These are phyloP conservation scores for Apostichopus japonicus DNA, from an alignment of 35 echinoderm and acorn worm species.

Conservation along the genomic window DNA sequence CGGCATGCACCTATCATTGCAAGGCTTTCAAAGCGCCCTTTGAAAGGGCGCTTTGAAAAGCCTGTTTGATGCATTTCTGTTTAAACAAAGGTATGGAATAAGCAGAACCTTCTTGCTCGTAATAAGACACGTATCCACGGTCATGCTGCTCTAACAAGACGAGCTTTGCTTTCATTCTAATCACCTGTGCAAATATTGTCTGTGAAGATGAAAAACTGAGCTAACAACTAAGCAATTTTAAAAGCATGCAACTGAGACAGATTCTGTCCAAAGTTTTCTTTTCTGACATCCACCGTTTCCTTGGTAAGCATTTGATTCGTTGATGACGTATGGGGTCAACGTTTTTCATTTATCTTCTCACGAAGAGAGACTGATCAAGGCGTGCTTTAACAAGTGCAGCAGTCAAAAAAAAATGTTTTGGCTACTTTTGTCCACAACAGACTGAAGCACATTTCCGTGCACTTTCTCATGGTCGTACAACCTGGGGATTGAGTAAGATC, in stretches of 20 bases:
- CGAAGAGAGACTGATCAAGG: background rate
- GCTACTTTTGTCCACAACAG: background rate
- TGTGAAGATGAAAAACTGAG: background rate
- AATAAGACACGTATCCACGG: background rate
- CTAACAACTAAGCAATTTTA: conserved; percentile 2
- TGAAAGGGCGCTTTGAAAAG: background rate
- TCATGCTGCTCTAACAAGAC: background rate
- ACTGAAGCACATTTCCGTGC: background rate
- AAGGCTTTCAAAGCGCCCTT: background rate
- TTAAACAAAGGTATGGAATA: background rate
- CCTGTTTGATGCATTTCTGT: background rate
- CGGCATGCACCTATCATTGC: background rate
- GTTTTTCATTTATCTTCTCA: background rate
- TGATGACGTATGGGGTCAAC: background rate
- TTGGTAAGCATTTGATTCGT: background rate
- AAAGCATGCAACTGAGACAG: background rate
- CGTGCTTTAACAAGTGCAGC: background rate
- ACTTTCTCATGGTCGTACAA: background rate
- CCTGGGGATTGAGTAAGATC: background rate
- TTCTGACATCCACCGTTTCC: background rate
- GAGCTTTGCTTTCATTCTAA: background rate
- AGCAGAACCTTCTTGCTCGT: background rate
- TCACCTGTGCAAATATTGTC: background rate
- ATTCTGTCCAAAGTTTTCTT: background rate
- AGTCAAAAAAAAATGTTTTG: background rate